Conservation (phyloP, 2,888 invertebrate species). For the Scaptomyza caliginosa region DNA sequence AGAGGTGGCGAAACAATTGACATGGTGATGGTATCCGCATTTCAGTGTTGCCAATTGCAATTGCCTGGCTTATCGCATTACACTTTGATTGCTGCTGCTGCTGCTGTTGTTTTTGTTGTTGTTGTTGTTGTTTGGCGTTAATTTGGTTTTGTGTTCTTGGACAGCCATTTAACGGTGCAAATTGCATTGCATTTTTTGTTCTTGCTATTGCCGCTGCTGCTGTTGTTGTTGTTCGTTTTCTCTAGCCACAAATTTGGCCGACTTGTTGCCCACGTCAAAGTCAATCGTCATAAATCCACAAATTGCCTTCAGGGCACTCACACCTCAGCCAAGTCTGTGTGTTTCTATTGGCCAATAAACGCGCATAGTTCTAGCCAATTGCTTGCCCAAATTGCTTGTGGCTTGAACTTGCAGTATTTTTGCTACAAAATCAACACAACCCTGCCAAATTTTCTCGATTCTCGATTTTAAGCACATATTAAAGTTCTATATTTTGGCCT, state of each 20-base stretch:
- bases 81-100: slow-evolving; percentile 57
- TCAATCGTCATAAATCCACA: slow-evolving; percentile 69
- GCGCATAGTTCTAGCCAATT: slow-evolving; percentile 64
- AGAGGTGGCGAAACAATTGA: slow-evolving; percentile 18
- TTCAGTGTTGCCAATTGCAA: slow-evolving; percentile 52
- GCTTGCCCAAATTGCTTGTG: slow-evolving; percentile 60
- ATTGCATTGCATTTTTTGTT: slow-evolving; percentile 58
- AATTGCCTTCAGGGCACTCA: slow-evolving; percentile 49
- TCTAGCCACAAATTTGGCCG: slow-evolving; percentile 32
- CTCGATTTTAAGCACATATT: not conserved
- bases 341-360: slow-evolving; percentile 29
- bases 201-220: not conserved
- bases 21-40: slow-evolving; percentile 35
- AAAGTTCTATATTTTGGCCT: not conserved
- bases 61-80: slow-evolving; percentile 72
- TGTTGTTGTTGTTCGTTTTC: slow-evolving; percentile 12
- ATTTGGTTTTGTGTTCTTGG: slow-evolving; percentile 73
- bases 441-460: slow-evolving; percentile 1
- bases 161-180: slow-evolving; percentile 75
- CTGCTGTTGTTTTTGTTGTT: slow-evolving; percentile 32
- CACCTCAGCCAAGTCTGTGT: slow-evolving; percentile 20
- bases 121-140: slow-evolving; percentile 58
- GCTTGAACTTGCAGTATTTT: slow-evolving; percentile 52
- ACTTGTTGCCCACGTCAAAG: slow-evolving; percentile 55
- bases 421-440: not conserved